Conservation (phyloP, 2,888 invertebrate species). For the Polietes domitor region DNA sequence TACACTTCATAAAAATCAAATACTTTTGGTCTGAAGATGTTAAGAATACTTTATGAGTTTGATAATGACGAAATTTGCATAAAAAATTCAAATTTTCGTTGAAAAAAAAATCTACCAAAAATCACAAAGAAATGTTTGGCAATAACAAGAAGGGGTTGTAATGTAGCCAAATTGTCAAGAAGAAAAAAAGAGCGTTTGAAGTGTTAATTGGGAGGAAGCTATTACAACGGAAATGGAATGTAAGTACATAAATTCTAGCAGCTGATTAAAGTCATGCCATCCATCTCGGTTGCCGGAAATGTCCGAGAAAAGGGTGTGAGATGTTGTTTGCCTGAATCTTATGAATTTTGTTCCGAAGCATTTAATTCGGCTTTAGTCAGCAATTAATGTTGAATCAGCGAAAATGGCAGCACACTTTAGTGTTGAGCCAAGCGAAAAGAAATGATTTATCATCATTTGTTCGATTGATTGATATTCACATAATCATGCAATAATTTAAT, state of each 20-base stretch:
- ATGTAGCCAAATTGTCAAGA: background rate
- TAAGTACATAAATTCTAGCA: background rate
- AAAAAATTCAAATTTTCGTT: background rate
- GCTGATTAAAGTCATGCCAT: background rate
- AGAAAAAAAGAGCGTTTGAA: too few relatives aligned
- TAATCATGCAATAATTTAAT: too few relatives aligned
- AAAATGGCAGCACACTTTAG: background rate
- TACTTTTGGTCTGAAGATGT: background rate
- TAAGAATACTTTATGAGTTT: conserved; percentile 29
- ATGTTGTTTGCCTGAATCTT: background rate
- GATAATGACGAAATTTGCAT: conserved; percentile 4
- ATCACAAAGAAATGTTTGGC: background rate
- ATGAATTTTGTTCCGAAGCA: too few relatives aligned
- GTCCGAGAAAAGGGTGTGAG: background rate
- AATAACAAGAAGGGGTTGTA: background rate
- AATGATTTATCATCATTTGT: background rate
- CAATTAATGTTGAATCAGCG: background rate
- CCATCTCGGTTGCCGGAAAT: background rate
- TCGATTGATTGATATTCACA: too few relatives aligned
- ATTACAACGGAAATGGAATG: background rate
- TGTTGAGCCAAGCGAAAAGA: too few relatives aligned
- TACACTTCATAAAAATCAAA: conserved; percentile 26
- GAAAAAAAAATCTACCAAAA: background rate
- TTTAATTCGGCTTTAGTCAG: background rate
- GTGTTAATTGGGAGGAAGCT: background rate